Base-by-base conservation (phyloP, 2,113 vertebrate species). In the Psammodynastes pulverulentus region DNA sequence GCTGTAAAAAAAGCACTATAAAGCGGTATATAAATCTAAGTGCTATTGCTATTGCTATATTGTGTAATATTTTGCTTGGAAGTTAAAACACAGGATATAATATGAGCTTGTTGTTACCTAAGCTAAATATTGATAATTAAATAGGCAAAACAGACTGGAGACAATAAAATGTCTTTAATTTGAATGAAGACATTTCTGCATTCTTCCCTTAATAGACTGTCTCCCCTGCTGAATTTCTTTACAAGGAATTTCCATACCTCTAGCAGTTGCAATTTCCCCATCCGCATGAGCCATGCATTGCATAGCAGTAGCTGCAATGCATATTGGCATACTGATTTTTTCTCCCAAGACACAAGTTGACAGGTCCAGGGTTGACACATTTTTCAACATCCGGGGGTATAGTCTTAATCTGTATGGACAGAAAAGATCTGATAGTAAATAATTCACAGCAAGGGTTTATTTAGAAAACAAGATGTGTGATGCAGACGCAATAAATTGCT, bases 281-380 rank as follows among this genome's bases (percentile, higher is more conserved):
- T 99, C 98, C 0, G 97, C 96, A 0, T 99, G 99, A 91, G 99
- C 99, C 99, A 99, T 98, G 92, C 98, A 91, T 95, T 99, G 99
- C 99, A 99, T 99, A 0, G 99, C 99, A 0, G 99, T 99, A 0
- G 99, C 98, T 0, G 96, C 98, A 0, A 97, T 98, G 1, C 99
- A 99, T 51, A 99, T 54, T 0, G 99, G 99, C 98, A 99, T 97
- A 96, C 97, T 98, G 91, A 99, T 94, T 24, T 62, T 96, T 89
- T 98, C 98, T 0, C 99, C 99, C 89, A 99, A 95, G 0, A 99
- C 94, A 0, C 95, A 97, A 24, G 97, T 97, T 0, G 98, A 98
- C 95, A 98, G 93, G 85, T 99, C 98, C 92, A 98, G 93, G 0
- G 90, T 87, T 0, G 98, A 99, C 93, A 99, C 98, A 0, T 99